phyloP scores from a whole-genome alignment of 2,113 vertebrate species.

The Paraplagusia blochii region DNA sequence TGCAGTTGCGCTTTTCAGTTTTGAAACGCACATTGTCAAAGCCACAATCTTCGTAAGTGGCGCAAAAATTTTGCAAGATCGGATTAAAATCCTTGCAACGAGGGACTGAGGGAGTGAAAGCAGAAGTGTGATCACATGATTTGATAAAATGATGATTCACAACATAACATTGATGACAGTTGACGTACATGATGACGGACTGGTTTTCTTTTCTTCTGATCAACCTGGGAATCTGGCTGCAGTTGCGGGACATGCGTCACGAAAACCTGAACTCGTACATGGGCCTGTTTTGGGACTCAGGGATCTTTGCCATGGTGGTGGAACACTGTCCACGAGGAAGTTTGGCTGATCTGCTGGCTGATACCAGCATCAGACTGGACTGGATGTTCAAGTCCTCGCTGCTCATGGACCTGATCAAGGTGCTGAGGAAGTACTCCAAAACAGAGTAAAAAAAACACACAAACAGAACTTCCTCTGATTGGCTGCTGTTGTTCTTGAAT shows the following conservation, averaged over 20 bases:
- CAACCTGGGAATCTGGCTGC: neutral
- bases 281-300: constrained; percentile 80
- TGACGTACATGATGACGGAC: no score
- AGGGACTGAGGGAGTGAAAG: no score
- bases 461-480: neutral
- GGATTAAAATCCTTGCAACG: no score
- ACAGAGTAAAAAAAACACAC: neutral
- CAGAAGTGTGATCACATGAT: no score
- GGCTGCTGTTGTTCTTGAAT: neutral
- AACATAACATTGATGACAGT: no score
- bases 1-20: no score
- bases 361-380: constrained; percentile 84
- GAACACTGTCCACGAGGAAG: constrained; percentile 86
- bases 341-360: constrained; percentile 82
- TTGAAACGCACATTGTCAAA: no score
- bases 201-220: neutral
- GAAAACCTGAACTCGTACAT: constrained; percentile 83
- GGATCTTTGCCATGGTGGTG: constrained; percentile 80
- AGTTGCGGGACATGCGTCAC: constrained; percentile 84
- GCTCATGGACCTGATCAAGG: constrained; percentile 84
- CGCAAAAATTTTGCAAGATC: no score
- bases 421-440: neutral
- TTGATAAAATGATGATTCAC: no score
- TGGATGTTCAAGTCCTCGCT: constrained; percentile 95
- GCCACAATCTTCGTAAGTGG: no score